Conservation (phyloP, 2,888 invertebrate genomes). For the Andrena praecox region DNA sequence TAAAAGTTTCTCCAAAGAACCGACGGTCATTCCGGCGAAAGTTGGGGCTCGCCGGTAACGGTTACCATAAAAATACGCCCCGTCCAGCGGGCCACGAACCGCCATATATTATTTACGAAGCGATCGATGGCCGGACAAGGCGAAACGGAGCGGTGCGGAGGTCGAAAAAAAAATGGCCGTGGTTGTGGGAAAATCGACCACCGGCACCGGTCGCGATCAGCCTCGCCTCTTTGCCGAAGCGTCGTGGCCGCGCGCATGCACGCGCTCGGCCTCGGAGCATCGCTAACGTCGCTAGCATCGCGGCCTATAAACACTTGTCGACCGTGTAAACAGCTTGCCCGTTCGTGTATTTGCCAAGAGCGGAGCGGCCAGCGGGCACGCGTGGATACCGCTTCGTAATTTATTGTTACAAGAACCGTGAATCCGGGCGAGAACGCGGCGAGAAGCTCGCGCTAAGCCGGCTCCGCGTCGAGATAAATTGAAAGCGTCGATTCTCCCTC, state of each 20-base stretch:
- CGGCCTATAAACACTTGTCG: slow-evolving; percentile 55
- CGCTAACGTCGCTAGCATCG: slow-evolving; percentile 22
- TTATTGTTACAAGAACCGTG: slow-evolving; percentile 51
- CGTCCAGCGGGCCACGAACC: slow-evolving; percentile 6
- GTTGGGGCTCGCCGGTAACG: slow-evolving; percentile 12
- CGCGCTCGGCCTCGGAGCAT: slow-evolving; percentile 5
- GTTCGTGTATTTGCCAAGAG: slow-evolving; percentile 48
- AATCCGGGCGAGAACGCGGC: slow-evolving; percentile 21
- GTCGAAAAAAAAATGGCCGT: not conserved
- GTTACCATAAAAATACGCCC: slow-evolving; percentile 38
- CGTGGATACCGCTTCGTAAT: slow-evolving; percentile 30
- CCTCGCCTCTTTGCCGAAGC: not conserved
- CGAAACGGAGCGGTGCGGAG: not conserved
- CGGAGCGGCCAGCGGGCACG: slow-evolving; percentile 5
- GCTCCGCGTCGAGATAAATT: slow-evolving; percentile 1
- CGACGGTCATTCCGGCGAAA: slow-evolving; percentile 30
- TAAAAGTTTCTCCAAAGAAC: slow-evolving; percentile 36
- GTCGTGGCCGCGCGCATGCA: not conserved
- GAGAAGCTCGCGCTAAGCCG: slow-evolving; percentile 27
- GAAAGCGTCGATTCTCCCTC: slow-evolving; percentile 5
- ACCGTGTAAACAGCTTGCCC: slow-evolving; percentile 53
- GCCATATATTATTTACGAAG: slow-evolving; percentile 20
- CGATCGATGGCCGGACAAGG: slow-evolving; percentile 22
- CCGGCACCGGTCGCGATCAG: not conserved
- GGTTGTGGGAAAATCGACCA: not conserved